A percentile compares a stretch with the other conserved stretches of the same genome.
phyloP scores from a whole-genome alignment of 2,113 vertebrate species.

The Loxodonta africana region DNA sequence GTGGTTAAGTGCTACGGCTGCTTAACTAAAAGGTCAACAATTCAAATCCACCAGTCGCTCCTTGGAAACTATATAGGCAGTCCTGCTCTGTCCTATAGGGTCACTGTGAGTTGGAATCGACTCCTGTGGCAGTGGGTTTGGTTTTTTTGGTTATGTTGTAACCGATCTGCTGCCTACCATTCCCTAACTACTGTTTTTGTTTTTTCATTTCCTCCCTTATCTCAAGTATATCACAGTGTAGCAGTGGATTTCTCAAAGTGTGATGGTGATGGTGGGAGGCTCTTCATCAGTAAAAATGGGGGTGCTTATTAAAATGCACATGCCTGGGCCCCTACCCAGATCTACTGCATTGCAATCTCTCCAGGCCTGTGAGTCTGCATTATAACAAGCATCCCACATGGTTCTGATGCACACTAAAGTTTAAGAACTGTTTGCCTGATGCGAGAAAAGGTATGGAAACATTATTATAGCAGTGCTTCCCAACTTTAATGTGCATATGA shows the following conservation, averaged over 20 bases:
- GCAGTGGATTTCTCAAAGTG: not conserved
- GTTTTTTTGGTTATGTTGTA: not conserved
- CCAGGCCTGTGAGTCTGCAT: not conserved
- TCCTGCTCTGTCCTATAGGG: too few relatives aligned
- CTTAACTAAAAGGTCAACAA: too few relatives aligned
- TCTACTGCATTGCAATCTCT: not conserved
- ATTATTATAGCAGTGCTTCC: not conserved
- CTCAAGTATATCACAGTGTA: not conserved
- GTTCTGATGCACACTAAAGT: not conserved
- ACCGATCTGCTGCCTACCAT: not conserved
- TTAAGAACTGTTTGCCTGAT: not conserved
- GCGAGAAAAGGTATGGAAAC: not conserved
- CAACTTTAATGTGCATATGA: not conserved
- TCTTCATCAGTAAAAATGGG: not conserved
- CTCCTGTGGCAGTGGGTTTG: too few relatives aligned
- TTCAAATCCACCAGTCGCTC: too few relatives aligned
- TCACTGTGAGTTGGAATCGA: too few relatives aligned
- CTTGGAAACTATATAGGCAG: too few relatives aligned
- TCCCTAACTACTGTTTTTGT: not conserved
- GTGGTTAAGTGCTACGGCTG: too few relatives aligned
- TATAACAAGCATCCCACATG: not conserved
- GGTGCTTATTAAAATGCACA: not conserved
- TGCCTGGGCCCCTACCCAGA: not conserved
- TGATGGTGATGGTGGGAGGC: not conserved
- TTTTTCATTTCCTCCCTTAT: not conserved